Evolutionary conservation across 2,797 vertebrate species (phyloP).

Genomic region (Halcyon leucocephala): DNA sequence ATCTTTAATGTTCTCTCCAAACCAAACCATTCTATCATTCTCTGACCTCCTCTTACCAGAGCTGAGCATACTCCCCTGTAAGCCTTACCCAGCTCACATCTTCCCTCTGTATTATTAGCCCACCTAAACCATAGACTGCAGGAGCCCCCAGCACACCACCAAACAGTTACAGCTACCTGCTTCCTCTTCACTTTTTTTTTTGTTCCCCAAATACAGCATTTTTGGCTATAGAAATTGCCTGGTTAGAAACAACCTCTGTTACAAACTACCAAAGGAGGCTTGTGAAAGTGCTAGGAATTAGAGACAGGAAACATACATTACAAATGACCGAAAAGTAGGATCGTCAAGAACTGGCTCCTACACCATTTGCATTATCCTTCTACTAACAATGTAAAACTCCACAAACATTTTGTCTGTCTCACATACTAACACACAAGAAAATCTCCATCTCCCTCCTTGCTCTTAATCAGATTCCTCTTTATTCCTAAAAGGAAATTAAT

Average conservation of each 20-base stretch:
- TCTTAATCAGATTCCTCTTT: neutral
- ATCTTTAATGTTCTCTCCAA: neutral
- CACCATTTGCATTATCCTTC: neutral
- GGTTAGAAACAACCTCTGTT: neutral
- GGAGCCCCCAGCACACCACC: neutral
- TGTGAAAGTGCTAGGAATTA: neutral
- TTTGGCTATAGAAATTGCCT: neutral
- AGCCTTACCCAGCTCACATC: neutral
- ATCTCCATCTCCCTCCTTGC: neutral
- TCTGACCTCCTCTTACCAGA: neutral
- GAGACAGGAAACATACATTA: neutral
- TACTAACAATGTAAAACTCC: neutral
- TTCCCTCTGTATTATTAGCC: neutral
- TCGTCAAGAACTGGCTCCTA: neutral
- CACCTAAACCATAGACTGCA: neutral
- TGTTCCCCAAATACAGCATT: neutral
- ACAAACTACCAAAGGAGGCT: neutral
- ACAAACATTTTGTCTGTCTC: neutral
- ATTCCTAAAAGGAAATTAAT: neutral
- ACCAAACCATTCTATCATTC: neutral
- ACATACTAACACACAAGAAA: neutral
- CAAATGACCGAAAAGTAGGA: neutral
- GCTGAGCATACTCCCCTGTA: too few species aligned
- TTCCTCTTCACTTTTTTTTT: neutral
- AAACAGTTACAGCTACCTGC: neutral